Evolutionary conservation across 2,888 invertebrate genomes (phyloP).

Genomic region (Ashinkailepas kermadecensis): DNA sequence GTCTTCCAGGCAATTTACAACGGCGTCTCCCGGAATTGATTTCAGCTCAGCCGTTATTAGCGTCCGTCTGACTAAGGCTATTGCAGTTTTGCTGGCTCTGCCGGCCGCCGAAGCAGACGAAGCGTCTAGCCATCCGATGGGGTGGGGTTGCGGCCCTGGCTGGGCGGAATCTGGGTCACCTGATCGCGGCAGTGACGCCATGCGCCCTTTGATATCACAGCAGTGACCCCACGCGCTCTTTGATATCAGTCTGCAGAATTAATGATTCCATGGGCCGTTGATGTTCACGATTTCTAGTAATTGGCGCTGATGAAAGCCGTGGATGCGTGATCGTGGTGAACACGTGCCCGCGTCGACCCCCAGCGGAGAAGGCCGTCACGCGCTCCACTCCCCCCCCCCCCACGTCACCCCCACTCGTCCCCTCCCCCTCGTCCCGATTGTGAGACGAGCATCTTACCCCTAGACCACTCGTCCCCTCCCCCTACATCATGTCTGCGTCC

Average conservation of each 20-base stretch:
- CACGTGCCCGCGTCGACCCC: too few relatives aligned
- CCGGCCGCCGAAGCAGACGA: too few relatives aligned
- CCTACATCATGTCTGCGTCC: too few relatives aligned
- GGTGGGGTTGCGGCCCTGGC: not conserved
- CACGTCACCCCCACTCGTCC: too few relatives aligned
- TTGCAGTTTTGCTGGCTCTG: not conserved
- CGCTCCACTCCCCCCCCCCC: too few relatives aligned
- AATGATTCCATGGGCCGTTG: conserved; percentile 1
- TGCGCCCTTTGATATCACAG: not conserved
- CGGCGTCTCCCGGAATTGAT: not conserved
- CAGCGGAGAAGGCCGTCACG: too few relatives aligned
- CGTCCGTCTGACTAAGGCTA: not conserved
- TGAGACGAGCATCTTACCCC: too few relatives aligned
- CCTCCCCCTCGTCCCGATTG: too few relatives aligned
- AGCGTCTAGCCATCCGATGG: not conserved
- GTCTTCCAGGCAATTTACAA: not conserved
- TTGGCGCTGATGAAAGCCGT: not conserved
- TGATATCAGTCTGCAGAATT: conserved; percentile 11
- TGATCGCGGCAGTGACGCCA: not conserved
- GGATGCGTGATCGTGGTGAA: not conserved
- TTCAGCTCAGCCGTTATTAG: conserved; percentile 13
- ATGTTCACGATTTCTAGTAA: conserved; percentile 4
- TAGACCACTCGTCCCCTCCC: too few relatives aligned
- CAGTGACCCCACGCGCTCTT: conserved; percentile 1
- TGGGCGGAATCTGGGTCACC: not conserved